Evolutionary conservation across 2,797 vertebrate genomes (phyloP).

Genomic region (Microctenopoma steveboyesi): DNA sequence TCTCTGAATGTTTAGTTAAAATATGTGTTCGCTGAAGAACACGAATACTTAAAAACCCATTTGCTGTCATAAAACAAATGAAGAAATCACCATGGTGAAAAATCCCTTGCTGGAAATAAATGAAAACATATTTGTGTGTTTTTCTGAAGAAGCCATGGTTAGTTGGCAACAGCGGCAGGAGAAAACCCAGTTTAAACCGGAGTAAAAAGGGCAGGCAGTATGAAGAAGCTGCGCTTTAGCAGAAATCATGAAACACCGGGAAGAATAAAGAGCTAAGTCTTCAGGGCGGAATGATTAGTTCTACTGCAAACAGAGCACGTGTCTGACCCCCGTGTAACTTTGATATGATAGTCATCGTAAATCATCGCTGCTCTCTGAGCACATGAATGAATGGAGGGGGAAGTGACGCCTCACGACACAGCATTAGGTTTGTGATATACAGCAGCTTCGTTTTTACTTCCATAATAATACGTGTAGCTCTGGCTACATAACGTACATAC

Average conservation of each 20-base stretch:
- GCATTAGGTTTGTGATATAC: constrained; percentile 6
- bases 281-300: constrained; percentile 38
- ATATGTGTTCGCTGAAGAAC: constrained; percentile 4
- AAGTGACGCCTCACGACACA: constrained; percentile 14
- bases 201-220: constrained; percentile 6
- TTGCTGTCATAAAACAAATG: constrained; percentile 27
- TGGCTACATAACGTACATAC: not conserved
- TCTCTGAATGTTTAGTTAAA: constrained; percentile 2
- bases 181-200: constrained; percentile 11
- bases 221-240: constrained; percentile 12
- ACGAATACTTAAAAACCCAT: not conserved
- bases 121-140: constrained; percentile 3
- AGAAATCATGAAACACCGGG: constrained; percentile 29
- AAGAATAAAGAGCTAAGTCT: constrained; percentile 7
- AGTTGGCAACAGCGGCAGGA: constrained; percentile 1
- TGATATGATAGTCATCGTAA: not conserved
- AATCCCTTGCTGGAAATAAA: constrained; percentile 27
- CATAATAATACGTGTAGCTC: not conserved
- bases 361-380: constrained; percentile 19
- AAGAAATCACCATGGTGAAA: constrained; percentile 32
- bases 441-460: constrained; percentile 26
- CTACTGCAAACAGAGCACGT: constrained; percentile 35
- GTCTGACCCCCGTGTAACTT: constrained; percentile 16
- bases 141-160: not conserved
- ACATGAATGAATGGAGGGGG: not conserved